Conservation (phyloP, 2,888 invertebrate genomes). For the Chorisops tibialis region DNA sequence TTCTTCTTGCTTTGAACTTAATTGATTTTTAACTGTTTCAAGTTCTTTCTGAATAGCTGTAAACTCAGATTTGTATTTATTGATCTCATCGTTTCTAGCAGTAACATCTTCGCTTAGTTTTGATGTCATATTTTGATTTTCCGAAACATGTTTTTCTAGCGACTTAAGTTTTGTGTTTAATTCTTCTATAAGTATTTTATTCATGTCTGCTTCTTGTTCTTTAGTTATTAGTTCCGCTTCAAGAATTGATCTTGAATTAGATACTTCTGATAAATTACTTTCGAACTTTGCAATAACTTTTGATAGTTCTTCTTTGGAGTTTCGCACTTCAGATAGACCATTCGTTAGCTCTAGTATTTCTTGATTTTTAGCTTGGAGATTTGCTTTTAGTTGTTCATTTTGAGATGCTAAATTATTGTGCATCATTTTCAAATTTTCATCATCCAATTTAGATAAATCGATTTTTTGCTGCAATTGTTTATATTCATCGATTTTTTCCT, state of each 20-base stretch:
- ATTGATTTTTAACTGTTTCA: neutral
- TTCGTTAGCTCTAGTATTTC: conserved; percentile 18
- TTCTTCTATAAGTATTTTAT: conserved; percentile 36
- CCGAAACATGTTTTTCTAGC: conserved; percentile 37
- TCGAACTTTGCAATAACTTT: neutral
- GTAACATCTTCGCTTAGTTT: neutral
- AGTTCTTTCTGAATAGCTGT: neutral
- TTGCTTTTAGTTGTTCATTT: neutral
- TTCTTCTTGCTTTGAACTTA: neutral
- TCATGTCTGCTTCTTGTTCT: conserved; percentile 12
- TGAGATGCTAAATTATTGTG: neutral
- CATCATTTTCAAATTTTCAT: neutral
- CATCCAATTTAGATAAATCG: conserved; percentile 43
- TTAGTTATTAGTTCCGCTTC: conserved; percentile 7
- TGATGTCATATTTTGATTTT: neutral
- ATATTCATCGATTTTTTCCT: conserved; percentile 45
- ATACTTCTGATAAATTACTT: neutral
- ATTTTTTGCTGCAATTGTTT: conserved; percentile 53
- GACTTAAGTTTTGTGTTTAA: conserved; percentile 40
- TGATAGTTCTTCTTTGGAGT: neutral
- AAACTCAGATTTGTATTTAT: neutral
- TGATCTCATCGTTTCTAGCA: neutral
- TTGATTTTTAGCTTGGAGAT: neutral
- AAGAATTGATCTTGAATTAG: neutral
- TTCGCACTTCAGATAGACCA: conserved; percentile 41